Conservation (phyloP, 30 jellyfish, hydroid and myxozoan species). For the Pelagia noctiluca region DNA sequence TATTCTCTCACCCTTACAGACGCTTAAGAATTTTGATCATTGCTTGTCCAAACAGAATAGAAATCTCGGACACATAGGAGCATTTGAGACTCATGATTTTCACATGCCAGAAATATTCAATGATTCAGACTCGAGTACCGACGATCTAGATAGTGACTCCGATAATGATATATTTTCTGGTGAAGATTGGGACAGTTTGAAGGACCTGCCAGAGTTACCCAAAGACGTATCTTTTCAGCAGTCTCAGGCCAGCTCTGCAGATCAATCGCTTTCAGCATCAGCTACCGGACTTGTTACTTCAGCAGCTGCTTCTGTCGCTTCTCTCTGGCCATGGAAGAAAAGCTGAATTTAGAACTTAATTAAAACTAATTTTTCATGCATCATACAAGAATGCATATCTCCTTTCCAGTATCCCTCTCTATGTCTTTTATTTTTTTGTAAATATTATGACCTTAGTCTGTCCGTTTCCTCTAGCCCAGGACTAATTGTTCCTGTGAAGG, state of each 20-base stretch:
- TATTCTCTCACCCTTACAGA: constrained; percentile 43
- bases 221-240: constrained; percentile 44
- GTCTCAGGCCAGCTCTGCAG: constrained; percentile 33
- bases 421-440: no score
- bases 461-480: no score
- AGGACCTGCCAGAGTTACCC: constrained; percentile 78
- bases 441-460: no score
- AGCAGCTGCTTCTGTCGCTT: constrained; percentile 98
- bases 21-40: constrained; percentile 63
- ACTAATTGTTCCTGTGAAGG: no score
- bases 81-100: constrained; percentile 67
- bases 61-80: constrained; percentile 68
- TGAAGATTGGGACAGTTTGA: constrained; percentile 90
- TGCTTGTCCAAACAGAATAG: constrained; percentile 69
- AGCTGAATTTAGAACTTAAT: no score
- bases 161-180: constrained; percentile 50
- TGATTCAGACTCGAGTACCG: constrained; percentile 81
- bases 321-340: constrained; percentile 95
- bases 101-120: constrained; percentile 73
- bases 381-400: no score
- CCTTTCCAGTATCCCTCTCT: no score
- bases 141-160: constrained; percentile 69
- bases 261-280: constrained; percentile 74
- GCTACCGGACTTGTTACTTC: constrained; percentile 92
- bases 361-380: no score